These are phyloP conservation scores for Bombus picipes DNA, from an alignment of 1,140 invertebrate species.

Conservation along the genomic window DNA sequence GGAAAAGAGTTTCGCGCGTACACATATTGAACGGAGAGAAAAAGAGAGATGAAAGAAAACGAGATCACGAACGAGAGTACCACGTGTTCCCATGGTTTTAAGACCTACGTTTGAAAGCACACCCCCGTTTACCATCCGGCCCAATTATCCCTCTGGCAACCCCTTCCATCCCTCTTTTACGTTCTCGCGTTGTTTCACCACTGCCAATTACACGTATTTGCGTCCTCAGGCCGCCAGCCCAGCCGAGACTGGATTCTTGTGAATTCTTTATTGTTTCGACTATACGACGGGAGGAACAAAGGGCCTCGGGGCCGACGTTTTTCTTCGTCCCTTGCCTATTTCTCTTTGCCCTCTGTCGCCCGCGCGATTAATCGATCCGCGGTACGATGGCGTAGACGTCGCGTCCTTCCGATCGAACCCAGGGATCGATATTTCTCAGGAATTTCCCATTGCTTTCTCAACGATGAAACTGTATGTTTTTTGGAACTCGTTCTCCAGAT, in stretches of 20 bases:
- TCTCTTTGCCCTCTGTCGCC: background rate
- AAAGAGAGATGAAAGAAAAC: background rate
- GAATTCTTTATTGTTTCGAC: slow-evolving; percentile 56
- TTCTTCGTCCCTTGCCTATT: slow-evolving; percentile 17
- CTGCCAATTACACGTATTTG: slow-evolving; percentile 63
- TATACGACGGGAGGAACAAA: slow-evolving; percentile 36
- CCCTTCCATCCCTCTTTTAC: slow-evolving; percentile 48
- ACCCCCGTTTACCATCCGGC: slow-evolving; percentile 61
- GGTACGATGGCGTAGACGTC: background rate
- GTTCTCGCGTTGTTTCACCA: slow-evolving; percentile 49
- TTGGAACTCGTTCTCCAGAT: background rate
- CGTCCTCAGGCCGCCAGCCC: slow-evolving; percentile 37
- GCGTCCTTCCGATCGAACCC: background rate
- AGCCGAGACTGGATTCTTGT: slow-evolving; percentile 50
- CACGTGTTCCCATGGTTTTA: slow-evolving; percentile 68
- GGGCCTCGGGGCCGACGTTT: slow-evolving; percentile 17
- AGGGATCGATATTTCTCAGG: background rate
- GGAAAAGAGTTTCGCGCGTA: background rate
- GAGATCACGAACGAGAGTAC: slow-evolving; percentile 11
- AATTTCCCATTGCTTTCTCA: background rate
- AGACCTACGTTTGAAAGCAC: slow-evolving; percentile 60
- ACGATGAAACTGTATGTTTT: background rate
- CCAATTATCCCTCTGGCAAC: slow-evolving; percentile 68
- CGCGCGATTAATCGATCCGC: slow-evolving; percentile 36
- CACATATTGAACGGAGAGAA: background rate